A percentile compares a stretch with the other conserved stretches of the same genome.
Conservation (phyloP, 1,140 invertebrate genomes). For the Phortica variegata region DNA sequence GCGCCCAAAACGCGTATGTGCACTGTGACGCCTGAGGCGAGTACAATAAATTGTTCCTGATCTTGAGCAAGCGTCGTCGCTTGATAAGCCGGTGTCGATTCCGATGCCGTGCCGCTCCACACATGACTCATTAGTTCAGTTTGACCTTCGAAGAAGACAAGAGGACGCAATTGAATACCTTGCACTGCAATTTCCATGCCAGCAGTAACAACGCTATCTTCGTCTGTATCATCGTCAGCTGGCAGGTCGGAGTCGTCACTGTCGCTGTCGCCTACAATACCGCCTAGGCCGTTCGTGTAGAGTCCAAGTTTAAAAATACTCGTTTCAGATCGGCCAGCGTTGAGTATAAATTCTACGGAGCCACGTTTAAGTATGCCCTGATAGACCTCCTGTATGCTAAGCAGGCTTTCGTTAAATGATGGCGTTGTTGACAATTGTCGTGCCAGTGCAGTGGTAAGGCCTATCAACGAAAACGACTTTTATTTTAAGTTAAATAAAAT, state of each 20-base stretch:
- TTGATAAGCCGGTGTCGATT: slow-evolving; percentile 80
- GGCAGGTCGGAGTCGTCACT: slow-evolving; percentile 56
- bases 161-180: slow-evolving; percentile 76
- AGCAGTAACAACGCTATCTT: slow-evolving; percentile 68
- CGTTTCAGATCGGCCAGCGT: slow-evolving; percentile 59
- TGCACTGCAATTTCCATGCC: slow-evolving; percentile 82
- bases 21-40: slow-evolving; percentile 74
- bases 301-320: slow-evolving; percentile 69
- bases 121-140: slow-evolving; percentile 86
- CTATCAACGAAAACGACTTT: slow-evolving; percentile 20
- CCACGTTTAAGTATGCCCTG: slow-evolving; percentile 75
- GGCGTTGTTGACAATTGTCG: slow-evolving; percentile 63
- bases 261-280: slow-evolving; percentile 64
- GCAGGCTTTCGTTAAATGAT: slow-evolving; percentile 69
- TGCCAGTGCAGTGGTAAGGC: slow-evolving; percentile 71
- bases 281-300: slow-evolving; percentile 76
- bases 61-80: slow-evolving; percentile 74
- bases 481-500: neutral
- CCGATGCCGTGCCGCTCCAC: slow-evolving; percentile 81
- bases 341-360: slow-evolving; percentile 70
- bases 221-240: slow-evolving; percentile 61
- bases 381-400: slow-evolving; percentile 74
- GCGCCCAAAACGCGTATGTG: slow-evolving; percentile 71
- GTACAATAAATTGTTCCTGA: slow-evolving; percentile 67
- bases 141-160: slow-evolving; percentile 82